These are phyloP conservation scores for Calypte anna DNA, from an alignment of 2,113 vertebrate genomes.

Conservation along the genomic window DNA sequence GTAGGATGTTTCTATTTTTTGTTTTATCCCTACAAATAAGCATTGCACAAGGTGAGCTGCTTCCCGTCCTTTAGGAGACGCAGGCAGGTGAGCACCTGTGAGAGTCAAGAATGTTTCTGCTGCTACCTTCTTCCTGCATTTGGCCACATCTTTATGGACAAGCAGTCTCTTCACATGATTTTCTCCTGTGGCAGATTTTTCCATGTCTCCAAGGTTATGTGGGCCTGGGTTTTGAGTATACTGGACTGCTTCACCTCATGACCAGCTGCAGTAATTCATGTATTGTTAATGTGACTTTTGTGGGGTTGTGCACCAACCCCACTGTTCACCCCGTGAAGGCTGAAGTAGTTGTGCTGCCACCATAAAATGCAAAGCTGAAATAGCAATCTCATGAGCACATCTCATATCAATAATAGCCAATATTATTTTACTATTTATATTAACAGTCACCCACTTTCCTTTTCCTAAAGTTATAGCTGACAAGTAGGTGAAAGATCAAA, in stretches of 20 bases:
- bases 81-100: neutral
- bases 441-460: neutral
- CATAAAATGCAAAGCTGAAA: neutral
- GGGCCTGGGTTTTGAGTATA: neutral
- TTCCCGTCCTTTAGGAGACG: neutral
- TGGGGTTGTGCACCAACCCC: neutral
- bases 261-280: neutral
- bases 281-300: neutral
- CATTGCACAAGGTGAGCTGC: neutral
- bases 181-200: neutral
- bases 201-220: neutral
- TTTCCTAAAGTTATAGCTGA: neutral
- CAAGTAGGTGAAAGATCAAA: slow-evolving; percentile 45
- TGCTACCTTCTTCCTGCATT: neutral
- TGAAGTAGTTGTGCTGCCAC: neutral
- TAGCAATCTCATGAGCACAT: neutral
- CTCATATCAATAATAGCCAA: neutral
- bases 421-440: neutral
- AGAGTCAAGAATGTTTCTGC: neutral
- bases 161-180: neutral
- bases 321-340: neutral
- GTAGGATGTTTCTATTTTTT: neutral
- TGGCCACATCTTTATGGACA: neutral
- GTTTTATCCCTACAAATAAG: neutral
- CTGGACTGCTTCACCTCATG: accelerated